Conservation (phyloP, 1,140 invertebrate species). For the Pentalonia nigronervosa region DNA sequence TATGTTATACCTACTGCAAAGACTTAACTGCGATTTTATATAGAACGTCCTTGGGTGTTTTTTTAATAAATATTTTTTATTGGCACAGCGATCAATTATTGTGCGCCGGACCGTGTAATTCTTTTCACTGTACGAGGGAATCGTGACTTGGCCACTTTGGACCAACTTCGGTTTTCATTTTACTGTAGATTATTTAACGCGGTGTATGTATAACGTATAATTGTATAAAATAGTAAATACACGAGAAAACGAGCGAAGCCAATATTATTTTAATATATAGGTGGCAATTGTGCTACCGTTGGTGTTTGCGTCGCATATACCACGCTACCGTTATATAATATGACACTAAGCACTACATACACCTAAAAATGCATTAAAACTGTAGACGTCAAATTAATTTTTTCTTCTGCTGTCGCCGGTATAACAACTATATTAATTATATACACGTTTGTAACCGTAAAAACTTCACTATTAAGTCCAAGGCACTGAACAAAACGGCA, state of each 20-base stretch:
- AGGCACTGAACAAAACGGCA: not conserved
- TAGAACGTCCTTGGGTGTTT: constrained; percentile 42
- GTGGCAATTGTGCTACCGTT: not conserved
- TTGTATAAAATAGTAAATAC: not conserved
- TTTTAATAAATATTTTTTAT: not conserved
- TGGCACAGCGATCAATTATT: constrained; percentile 25
- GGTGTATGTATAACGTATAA: not conserved
- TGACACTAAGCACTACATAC: not conserved
- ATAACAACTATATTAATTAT: not conserved
- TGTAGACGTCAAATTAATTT: not conserved
- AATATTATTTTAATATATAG: not conserved
- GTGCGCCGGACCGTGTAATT: constrained; percentile 33
- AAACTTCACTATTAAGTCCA: not conserved
- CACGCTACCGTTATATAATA: not conserved
- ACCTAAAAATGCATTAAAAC: not conserved
- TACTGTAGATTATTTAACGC: not conserved
- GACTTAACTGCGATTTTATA: constrained; percentile 20
- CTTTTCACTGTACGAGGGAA: not conserved
- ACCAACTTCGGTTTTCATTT: not conserved
- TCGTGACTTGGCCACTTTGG: constrained; percentile 31
- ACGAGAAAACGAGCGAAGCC: not conserved
- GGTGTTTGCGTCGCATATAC: not conserved
- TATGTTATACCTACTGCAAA: not conserved
- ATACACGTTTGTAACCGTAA: not conserved
- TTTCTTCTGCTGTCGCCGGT: not conserved